phyloP scores from a whole-genome alignment of 2,113 vertebrate genomes.

The Emydura subglobosa region DNA sequence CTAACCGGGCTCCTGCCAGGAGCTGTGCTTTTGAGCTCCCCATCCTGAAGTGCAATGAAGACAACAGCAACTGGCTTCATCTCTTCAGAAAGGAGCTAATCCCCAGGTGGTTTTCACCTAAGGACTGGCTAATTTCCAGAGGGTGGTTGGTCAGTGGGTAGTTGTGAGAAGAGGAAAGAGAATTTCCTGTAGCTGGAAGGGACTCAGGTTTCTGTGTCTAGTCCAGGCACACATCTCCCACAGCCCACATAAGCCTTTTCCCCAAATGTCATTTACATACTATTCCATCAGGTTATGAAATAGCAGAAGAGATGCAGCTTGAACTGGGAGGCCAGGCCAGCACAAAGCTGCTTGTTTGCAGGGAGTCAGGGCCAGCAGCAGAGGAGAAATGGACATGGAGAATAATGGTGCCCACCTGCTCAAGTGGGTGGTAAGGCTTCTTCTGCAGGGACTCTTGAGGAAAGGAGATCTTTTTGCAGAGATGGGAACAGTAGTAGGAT shows the following conservation, averaged over 20 bases:
- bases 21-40: neutral
- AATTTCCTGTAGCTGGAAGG: neutral
- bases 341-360: neutral
- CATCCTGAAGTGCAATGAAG: neutral
- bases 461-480: neutral
- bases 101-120: neutral
- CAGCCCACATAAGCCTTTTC: neutral
- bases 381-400: neutral
- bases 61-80: neutral
- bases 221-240: neutral
- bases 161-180: no score
- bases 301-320: neutral
- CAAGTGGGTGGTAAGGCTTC: neutral
- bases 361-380: neutral
- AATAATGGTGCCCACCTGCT: neutral
- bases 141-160: neutral
- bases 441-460: neutral
- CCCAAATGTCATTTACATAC: neutral
- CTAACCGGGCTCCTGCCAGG: neutral
- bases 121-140: neutral
- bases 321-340: neutral
- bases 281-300: neutral
- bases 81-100: neutral
- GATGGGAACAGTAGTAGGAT: neutral
- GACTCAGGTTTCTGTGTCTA: neutral